phyloP scores from a whole-genome alignment of 2,888 invertebrate species.

The Biston betularia region DNA sequence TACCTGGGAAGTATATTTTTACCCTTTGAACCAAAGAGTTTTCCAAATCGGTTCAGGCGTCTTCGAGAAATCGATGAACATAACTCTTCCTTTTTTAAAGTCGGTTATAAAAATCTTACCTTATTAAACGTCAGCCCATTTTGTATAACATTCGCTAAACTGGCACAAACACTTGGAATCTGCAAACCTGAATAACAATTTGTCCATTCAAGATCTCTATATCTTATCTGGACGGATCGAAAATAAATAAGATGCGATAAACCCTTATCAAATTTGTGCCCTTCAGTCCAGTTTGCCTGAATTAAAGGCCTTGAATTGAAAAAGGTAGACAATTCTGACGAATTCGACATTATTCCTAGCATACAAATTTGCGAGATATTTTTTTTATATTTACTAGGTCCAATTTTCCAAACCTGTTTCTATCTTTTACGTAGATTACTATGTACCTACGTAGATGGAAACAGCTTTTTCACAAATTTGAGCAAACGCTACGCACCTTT shows the following conservation, averaged over 20 bases:
- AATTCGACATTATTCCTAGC: not conserved
- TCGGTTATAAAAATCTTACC: not conserved
- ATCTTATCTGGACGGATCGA: not conserved
- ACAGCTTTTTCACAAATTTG: too few relatives aligned
- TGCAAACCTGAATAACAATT: slow-evolving; percentile 10
- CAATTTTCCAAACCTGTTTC: too few relatives aligned
- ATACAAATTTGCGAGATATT: too few relatives aligned
- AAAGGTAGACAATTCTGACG: not conserved
- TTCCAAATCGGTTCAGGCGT: too few relatives aligned
- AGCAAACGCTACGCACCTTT: too few relatives aligned
- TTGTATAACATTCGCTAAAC: not conserved
- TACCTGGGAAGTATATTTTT: too few relatives aligned
- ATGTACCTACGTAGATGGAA: too few relatives aligned
- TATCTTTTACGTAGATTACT: too few relatives aligned
- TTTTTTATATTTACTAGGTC: too few relatives aligned
- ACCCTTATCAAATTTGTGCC: not conserved
- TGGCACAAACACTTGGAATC: not conserved
- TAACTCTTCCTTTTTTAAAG: too few relatives aligned
- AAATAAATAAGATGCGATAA: slow-evolving; percentile 3
- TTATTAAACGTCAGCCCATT: not conserved
- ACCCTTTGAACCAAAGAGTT: too few relatives aligned
- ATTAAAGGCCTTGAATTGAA: not conserved
- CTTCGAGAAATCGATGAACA: too few relatives aligned
- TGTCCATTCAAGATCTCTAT: slow-evolving; percentile 1
- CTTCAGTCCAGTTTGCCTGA: not conserved